Conservation (phyloP, 2,888 invertebrate genomes). For the Busseola fusca region DNA sequence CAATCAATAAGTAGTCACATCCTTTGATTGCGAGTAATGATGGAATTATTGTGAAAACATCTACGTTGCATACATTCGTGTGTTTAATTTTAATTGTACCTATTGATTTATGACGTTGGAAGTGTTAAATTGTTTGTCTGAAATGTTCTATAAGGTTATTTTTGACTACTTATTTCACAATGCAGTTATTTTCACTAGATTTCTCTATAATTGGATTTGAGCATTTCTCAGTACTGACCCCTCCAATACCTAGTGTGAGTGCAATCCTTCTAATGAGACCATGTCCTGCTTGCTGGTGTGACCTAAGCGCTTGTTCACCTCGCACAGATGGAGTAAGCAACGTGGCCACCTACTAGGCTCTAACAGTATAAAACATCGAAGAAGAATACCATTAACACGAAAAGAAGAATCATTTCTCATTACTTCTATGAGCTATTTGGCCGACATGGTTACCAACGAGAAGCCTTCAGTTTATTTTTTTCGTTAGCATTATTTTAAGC, state of each 20-base stretch:
- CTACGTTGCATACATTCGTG: conserved; percentile 26
- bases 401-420: background rate
- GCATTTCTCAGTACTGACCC: background rate
- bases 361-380: too few species aligned
- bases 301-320: too few species aligned
- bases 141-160: background rate
- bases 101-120: conserved; percentile 20
- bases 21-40: conserved; percentile 41
- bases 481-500: background rate
- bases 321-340: too few species aligned
- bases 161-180: background rate
- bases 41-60: conserved; percentile 47
- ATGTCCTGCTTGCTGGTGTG: too few species aligned
- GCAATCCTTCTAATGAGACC: too few species aligned
- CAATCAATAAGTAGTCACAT: conserved; percentile 54
- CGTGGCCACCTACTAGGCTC: too few species aligned
- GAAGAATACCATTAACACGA: too few species aligned
- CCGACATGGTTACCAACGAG: background rate
- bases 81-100: conserved; percentile 29
- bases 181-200: background rate
- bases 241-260: too few species aligned
- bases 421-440: background rate
- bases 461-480: background rate
- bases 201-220: too few species aligned
- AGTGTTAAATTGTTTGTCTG: background rate